Evolutionary conservation across 2,888 invertebrate genomes (phyloP), one percentile per base, ranked within the genome.

Genomic region (Eupithecia exiguata): DNA sequence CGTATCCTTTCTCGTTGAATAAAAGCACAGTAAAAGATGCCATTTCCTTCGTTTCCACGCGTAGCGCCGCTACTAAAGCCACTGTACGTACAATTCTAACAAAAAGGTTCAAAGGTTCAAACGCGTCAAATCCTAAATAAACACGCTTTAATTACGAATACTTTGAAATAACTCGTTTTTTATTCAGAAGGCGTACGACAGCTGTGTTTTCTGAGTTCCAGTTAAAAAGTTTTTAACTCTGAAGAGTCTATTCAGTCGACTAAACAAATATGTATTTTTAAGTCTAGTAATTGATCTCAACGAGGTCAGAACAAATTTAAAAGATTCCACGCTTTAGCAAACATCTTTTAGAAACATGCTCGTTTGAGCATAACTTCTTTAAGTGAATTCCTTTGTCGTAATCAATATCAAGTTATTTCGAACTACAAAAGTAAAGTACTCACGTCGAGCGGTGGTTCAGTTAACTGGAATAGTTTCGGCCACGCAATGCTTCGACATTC

Each of bases 81-180:
- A 38, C 18, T 21, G 18, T 65, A 35, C 36, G 35, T 18, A 69
- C 72, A 68, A 71, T 58, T 73, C 71, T 65, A 46, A 69, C 67
- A 66, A 72, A 66, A 72, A 61, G 63, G 68, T 58, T 71, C 35
- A 63, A 69, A 58, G 74, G 74, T 58, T 72, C 49, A 72, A 76
- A 75, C 74, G 62, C 68, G 68, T 69, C 68, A 70, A 78, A 75
- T 75, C 75, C 78, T 79, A 77, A 77, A 76, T 74, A 79, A 79
- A 79, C 77, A 78, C 77, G 61, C 62, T 75, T 72, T 79, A 76
- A 78, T 79, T 77, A 78, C 69, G 72, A 70, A 66, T 74, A 75
- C 76, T 79, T 70, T 75, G 58, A 63, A 75, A 72, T 71, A n/a
- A 71, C 61, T 61, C 69, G 7, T 67, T 69, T 75, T 74, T 77